Conservation (phyloP, 2,113 vertebrate species). For the Azemiops feae region DNA sequence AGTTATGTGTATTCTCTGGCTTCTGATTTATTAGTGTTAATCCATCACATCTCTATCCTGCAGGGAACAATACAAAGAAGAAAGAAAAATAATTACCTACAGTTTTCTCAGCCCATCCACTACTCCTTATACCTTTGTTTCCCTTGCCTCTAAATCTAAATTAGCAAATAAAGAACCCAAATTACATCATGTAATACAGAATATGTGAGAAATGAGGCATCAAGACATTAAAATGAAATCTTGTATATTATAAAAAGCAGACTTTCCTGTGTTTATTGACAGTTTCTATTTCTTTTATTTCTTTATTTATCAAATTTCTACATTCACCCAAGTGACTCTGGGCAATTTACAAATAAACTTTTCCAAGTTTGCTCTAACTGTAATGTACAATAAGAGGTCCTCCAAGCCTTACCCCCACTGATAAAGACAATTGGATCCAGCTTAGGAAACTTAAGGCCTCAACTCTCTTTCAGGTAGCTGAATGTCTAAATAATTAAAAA, state of each 20-base stretch:
- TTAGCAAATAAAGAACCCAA: neutral
- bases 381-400: neutral
- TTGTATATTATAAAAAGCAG: conserved; percentile 21
- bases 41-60: conserved; percentile 62
- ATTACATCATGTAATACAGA: neutral
- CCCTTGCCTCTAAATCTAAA: neutral
- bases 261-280: conserved; percentile 15
- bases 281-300: neutral
- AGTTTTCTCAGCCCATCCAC: conserved; percentile 51
- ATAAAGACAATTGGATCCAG: conserved; percentile 39
- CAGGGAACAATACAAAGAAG: conserved; percentile 56
- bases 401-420: neutral
- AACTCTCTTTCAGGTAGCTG: conserved; percentile 22
- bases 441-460: conserved; percentile 28
- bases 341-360: neutral
- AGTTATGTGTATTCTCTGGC: conserved; percentile 36
- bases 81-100: conserved; percentile 35
- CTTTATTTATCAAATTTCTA: no score
- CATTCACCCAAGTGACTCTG: no score
- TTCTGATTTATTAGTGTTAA: conserved; percentile 63
- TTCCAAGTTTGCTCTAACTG: conserved; percentile 32
- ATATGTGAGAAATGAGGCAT: neutral
- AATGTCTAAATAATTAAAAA: conserved; percentile 45
- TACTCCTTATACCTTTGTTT: conserved; percentile 7
- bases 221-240: neutral